Percentiles rank a stretch among this genome's conserved stretches.
Conservation (phyloP, 2,888 invertebrate species). For the Glaucopsyche alexis region DNA sequence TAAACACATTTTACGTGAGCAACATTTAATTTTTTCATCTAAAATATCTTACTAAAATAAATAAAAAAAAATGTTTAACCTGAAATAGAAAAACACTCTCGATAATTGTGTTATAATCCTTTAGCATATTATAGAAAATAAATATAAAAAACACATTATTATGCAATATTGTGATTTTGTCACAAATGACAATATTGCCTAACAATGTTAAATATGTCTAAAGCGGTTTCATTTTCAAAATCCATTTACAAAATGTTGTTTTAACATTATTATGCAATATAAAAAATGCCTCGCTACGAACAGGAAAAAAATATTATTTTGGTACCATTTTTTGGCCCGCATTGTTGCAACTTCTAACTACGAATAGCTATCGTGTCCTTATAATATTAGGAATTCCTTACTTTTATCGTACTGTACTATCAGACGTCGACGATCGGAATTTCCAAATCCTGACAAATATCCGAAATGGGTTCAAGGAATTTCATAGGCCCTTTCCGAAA, state of each 20-base stretch:
- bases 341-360: constrained; percentile 9
- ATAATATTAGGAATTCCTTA: constrained; percentile 48
- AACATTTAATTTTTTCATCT: too few species aligned
- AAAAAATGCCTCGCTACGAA: neutral
- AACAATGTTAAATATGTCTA: too few species aligned
- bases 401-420: constrained; percentile 36
- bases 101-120: too few species aligned
- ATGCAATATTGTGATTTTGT: too few species aligned
- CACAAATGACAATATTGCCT: too few species aligned
- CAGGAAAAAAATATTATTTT: neutral
- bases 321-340: neutral
- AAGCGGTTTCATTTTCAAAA: too few species aligned
- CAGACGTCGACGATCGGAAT: constrained; percentile 26
- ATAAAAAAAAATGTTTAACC: too few species aligned
- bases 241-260: too few species aligned
- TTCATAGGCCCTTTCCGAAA: neutral
- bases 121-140: too few species aligned
- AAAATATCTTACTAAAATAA: too few species aligned
- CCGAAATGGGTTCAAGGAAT: constrained; percentile 4
- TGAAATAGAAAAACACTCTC: too few species aligned
- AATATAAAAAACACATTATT: too few species aligned
- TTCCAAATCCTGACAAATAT: constrained; percentile 16
- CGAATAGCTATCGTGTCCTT: constrained; percentile 42
- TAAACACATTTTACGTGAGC: neutral
- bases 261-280: neutral